A percentile compares a stretch with the other conserved stretches of the same genome.
Evolutionary conservation across 1,140 invertebrate species (phyloP).

Genomic region (Phymastichus coffea): DNA sequence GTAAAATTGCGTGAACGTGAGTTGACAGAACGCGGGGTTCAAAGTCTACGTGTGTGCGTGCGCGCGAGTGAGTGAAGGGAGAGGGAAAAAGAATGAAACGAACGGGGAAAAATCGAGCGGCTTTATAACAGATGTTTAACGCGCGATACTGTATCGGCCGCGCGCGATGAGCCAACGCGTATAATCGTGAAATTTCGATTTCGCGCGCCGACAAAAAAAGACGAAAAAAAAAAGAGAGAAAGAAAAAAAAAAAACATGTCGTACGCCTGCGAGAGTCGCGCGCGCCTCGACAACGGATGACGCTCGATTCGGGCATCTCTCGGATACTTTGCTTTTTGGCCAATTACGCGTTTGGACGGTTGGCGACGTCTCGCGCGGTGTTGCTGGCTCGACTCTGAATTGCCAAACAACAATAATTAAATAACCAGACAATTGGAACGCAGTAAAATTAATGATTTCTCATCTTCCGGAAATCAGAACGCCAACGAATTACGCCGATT

Average conservation of each 20-base stretch:
- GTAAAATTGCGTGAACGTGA: conserved; percentile 30
- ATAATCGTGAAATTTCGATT: conserved; percentile 25
- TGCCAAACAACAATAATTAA: too few relatives aligned
- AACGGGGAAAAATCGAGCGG: conserved; percentile 25
- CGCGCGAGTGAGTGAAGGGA: conserved; percentile 4
- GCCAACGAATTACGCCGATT: too few relatives aligned
- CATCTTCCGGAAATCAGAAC: too few relatives aligned
- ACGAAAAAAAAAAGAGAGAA: background rate
- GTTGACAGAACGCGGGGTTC: conserved; percentile 23
- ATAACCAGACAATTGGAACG: too few relatives aligned
- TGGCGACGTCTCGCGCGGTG: too few relatives aligned
- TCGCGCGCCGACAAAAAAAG: background rate
- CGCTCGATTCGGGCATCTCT: too few relatives aligned
- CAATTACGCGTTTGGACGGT: too few relatives aligned
- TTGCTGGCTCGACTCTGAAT: too few relatives aligned
- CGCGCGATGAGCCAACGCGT: background rate
- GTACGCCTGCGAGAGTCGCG: background rate
- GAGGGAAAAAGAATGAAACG: conserved; percentile 29
- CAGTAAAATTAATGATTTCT: too few relatives aligned
- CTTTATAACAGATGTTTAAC: conserved; percentile 23
- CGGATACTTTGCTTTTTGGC: too few relatives aligned
- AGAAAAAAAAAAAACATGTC: background rate
- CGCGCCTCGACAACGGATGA: too few relatives aligned
- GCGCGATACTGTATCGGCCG: conserved; percentile 9
- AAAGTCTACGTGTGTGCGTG: too few relatives aligned